A percentile compares a stretch with the other conserved stretches of the same genome.
Conservation (phyloP, 2,113 vertebrate genomes). For the Apodemus speciosus region DNA sequence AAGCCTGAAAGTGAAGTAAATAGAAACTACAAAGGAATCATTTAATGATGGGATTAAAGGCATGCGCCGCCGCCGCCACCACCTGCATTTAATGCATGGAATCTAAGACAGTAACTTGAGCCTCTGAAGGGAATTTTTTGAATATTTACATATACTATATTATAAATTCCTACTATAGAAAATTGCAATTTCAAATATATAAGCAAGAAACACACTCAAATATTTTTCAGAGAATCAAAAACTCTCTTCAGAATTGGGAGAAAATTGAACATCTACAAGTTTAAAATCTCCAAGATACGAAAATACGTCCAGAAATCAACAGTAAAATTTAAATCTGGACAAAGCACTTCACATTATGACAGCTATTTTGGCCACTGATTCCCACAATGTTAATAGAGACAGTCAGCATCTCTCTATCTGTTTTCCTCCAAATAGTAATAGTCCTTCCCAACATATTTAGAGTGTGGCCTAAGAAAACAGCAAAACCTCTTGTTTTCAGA, state of each 20-base stretch:
- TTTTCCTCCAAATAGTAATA: background rate
- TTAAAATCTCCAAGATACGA: background rate
- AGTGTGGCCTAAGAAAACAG: background rate
- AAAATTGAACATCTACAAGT: constrained; percentile 2
- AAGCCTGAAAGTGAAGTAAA: constrained; percentile 38
- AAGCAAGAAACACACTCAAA: constrained; percentile 54
- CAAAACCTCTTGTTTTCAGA: constrained; percentile 43
- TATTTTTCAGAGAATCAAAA: constrained; percentile 49
- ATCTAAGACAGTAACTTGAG: constrained; percentile 10
- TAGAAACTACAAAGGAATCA: constrained; percentile 26
- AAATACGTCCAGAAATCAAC: background rate
- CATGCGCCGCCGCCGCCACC: no score
- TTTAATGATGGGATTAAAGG: no score
- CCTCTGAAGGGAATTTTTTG: background rate
- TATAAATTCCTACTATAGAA: background rate
- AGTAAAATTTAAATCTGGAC: background rate
- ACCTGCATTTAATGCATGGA: background rate
- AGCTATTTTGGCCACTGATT: background rate
- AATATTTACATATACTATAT: background rate
- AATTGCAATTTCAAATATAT: constrained; percentile 15
- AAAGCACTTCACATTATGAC: background rate
- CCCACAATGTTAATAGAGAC: background rate
- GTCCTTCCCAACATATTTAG: constrained; percentile 53
- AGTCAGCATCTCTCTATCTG: background rate
- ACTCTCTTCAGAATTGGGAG: constrained; percentile 13